phyloP scores from a whole-genome alignment of 1,140 invertebrate genomes.

The Trachymyrmex cornetzi region DNA sequence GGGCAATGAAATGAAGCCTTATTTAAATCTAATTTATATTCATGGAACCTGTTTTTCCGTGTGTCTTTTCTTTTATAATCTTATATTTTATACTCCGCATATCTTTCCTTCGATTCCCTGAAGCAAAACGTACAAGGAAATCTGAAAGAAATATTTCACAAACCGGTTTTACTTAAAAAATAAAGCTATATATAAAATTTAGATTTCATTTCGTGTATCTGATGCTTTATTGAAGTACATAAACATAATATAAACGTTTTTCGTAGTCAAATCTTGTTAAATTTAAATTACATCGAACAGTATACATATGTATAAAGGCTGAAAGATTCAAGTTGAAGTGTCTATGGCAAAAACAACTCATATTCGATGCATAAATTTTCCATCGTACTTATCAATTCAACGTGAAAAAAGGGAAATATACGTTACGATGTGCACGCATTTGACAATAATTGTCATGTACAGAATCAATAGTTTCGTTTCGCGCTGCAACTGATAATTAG shows the following conservation, averaged over 20 bases:
- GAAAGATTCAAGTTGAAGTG: conserved; percentile 3
- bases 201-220: background rate
- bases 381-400: background rate
- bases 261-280: background rate
- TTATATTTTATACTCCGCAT: conserved; percentile 1
- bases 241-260: background rate
- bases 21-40: conserved; percentile 44
- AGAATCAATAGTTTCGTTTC: conserved; percentile 48
- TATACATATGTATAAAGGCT: background rate
- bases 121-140: conserved; percentile 7
- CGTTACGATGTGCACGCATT: background rate
- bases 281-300: background rate
- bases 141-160: background rate
- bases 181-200: background rate
- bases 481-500: conserved; percentile 63
- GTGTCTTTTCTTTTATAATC: conserved; percentile 22
- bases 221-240: background rate
- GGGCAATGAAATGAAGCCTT: background rate
- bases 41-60: conserved; percentile 18
- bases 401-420: background rate
- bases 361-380: conserved; percentile 34
- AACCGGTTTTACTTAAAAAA: background rate
- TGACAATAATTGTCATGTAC: conserved; percentile 39
- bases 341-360: too few species aligned
- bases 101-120: background rate